Evolutionary conservation across 2,113 vertebrate species (phyloP).

Genomic region (Macquaria australasica): DNA sequence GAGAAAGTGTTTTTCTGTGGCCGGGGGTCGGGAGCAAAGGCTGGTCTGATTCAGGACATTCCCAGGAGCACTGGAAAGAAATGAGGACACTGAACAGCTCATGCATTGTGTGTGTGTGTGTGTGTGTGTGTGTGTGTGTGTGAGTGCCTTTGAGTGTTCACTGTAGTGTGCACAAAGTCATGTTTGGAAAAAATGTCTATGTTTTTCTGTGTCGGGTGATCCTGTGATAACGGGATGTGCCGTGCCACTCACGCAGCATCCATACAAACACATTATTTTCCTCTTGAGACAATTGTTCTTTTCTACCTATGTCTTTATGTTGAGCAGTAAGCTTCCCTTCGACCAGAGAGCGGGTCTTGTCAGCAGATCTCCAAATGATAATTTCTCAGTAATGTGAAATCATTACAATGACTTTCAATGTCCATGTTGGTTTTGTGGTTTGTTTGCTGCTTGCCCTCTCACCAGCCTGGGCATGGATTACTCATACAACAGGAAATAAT

Average conservation of each 20-base stretch:
- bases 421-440: conserved; percentile 71
- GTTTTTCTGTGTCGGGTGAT: conserved; percentile 21
- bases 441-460: conserved; percentile 73
- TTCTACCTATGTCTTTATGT: conserved; percentile 32
- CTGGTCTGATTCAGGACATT: conserved; percentile 73
- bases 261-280: conserved; percentile 37
- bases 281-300: conserved; percentile 46
- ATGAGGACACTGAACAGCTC: conserved; percentile 67
- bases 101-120: conserved; percentile 43
- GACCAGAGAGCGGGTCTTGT: conserved; percentile 34
- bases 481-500: conserved; percentile 83
- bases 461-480: conserved; percentile 74
- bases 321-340: conserved; percentile 27
- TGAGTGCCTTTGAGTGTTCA: conserved; percentile 6
- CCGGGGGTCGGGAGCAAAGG: conserved; percentile 56
- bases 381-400: conserved; percentile 67
- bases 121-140: neutral
- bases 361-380: conserved; percentile 56
- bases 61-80: conserved; percentile 71
- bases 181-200: neutral
- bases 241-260: conserved; percentile 14
- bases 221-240: conserved; percentile 48
- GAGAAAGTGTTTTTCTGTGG: conserved; percentile 72
- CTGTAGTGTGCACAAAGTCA: conserved; percentile 7
- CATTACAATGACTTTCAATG: conserved; percentile 54